phyloP scores from a whole-genome alignment of 2,888 invertebrate genomes.

The Selenia dentaria region DNA sequence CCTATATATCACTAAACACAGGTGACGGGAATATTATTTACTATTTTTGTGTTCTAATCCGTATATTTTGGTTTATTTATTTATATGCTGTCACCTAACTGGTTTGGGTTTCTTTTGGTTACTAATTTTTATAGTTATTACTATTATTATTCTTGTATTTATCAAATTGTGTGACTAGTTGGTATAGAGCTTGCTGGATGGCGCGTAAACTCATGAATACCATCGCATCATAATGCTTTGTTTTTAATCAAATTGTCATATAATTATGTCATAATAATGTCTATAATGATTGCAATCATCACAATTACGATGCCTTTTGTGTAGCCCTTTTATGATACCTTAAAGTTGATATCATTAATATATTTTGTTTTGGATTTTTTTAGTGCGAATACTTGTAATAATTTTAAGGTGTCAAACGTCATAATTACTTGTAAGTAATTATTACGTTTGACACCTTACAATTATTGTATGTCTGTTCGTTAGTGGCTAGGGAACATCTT shows the following conservation, averaged over 20 bases:
- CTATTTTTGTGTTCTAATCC: slow-evolving; percentile 57
- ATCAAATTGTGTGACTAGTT: background rate
- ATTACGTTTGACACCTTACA: too few relatives aligned
- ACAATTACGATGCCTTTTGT: background rate
- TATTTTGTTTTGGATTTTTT: too few relatives aligned
- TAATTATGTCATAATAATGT: background rate
- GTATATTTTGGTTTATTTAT: slow-evolving; percentile 29
- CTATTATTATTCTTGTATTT: background rate
- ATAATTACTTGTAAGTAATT: too few relatives aligned
- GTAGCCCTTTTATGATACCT: too few relatives aligned
- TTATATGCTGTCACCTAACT: slow-evolving; percentile 29
- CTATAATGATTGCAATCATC: slow-evolving; percentile 1
- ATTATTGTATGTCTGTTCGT: too few relatives aligned
- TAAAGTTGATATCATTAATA: too few relatives aligned
- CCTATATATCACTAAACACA: slow-evolving; percentile 83
- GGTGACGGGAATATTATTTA: slow-evolving; percentile 80
- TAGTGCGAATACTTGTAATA: too few relatives aligned
- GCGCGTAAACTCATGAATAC: background rate
- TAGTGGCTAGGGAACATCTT: too few relatives aligned
- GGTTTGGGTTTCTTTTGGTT: slow-evolving; percentile 27
- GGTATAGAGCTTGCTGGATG: slow-evolving; percentile 7
- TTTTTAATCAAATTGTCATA: too few relatives aligned
- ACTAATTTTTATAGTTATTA: slow-evolving; percentile 12
- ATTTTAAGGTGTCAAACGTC: too few relatives aligned
- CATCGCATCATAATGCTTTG: slow-evolving; percentile 6